Evolutionary conservation across 1,140 invertebrate species (phyloP).

Genomic region (Melanaphis sacchari): DNA sequence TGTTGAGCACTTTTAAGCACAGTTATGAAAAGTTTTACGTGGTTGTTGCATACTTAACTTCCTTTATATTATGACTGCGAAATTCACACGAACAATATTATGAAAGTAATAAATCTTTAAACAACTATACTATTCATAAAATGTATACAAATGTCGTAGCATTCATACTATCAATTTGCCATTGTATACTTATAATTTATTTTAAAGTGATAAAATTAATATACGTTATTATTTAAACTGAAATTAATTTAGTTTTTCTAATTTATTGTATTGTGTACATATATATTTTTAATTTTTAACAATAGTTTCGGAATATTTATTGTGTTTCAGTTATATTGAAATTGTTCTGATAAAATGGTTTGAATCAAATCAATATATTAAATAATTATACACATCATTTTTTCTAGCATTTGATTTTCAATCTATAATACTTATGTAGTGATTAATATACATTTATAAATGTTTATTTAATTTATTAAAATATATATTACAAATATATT

Average conservation of each 20-base stretch:
- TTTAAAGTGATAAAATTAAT: not conserved
- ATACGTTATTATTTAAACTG: not conserved
- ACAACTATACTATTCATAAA: not conserved
- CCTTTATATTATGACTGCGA: not conserved
- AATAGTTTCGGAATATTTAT: not conserved
- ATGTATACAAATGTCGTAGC: not conserved
- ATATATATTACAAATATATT: no score
- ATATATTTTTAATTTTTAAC: not conserved
- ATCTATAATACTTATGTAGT: not conserved
- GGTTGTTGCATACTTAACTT: not conserved
- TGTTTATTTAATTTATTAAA: no score
- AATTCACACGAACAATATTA: not conserved
- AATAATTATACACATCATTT: not conserved
- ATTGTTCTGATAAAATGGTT: not conserved
- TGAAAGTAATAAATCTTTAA: constrained; percentile 10
- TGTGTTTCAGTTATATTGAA: not conserved
- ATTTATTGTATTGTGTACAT: not conserved
- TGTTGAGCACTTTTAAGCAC: constrained; percentile 7
- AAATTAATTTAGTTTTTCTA: not conserved
- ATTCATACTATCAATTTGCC: not conserved
- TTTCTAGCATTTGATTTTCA: not conserved
- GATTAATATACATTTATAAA: no score
- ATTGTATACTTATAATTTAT: constrained; percentile 10
- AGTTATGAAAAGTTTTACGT: not conserved
- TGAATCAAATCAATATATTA: not conserved